Conservation (phyloP, 2,888 invertebrate genomes). For the Synanthedon formicaeformis region DNA sequence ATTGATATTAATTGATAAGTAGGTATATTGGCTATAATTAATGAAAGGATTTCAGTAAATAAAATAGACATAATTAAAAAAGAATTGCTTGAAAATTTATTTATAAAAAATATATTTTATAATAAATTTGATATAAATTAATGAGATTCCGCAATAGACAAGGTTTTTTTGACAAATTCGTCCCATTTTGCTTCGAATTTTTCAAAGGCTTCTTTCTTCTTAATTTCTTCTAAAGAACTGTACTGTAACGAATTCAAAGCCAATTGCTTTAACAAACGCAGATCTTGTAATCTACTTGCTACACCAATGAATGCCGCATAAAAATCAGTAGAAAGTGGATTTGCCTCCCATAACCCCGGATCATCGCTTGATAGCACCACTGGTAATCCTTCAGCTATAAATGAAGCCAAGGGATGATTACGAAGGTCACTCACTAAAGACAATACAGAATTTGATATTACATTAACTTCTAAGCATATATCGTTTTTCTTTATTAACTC, state of each 20-base stretch:
- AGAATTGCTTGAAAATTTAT: no score
- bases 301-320: conserved; percentile 77
- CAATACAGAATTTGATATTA: conserved; percentile 78
- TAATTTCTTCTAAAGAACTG: conserved; percentile 51
- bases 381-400: conserved; percentile 72
- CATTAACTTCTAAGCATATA: conserved; percentile 76
- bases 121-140: no score
- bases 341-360: conserved; percentile 75
- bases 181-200: not conserved
- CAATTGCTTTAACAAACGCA: conserved; percentile 74
- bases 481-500: conserved; percentile 51
- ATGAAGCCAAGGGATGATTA: conserved; percentile 73
- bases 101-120: no score
- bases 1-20: no score
- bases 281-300: conserved; percentile 70
- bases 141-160: not conserved
- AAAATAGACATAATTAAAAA: no score
- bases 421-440: conserved; percentile 72
- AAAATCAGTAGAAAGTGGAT: conserved; percentile 76
- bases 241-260: conserved; percentile 74
- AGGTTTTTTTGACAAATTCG: not conserved
- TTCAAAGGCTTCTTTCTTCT: conserved; percentile 2
- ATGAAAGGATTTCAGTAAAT: no score
- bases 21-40: no score
- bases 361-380: conserved; percentile 77